Evolutionary conservation across 30 jellyfish, hydroid and myxozoan genomes (phyloP).

Genomic region (Catostylus mosaicus): DNA sequence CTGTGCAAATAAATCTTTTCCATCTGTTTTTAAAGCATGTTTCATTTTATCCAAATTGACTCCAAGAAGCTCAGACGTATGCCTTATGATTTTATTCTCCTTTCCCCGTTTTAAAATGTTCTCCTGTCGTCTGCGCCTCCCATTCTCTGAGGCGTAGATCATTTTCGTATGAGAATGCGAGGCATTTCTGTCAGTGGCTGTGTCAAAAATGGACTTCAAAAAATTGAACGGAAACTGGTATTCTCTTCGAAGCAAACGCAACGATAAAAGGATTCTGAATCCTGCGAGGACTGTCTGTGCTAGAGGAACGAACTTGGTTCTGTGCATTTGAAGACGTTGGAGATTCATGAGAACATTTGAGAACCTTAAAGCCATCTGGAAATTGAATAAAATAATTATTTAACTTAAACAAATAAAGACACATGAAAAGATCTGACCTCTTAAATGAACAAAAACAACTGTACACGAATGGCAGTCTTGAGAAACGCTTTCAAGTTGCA

Average conservation of each 20-base stretch:
- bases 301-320: slow-evolving; percentile 41
- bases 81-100: slow-evolving; percentile 11
- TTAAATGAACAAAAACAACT: no score
- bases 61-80: slow-evolving; percentile 55
- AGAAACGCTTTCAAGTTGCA: no score
- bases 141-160: slow-evolving; percentile 1
- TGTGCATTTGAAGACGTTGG: slow-evolving; percentile 31
- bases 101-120: not conserved
- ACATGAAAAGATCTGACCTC: no score
- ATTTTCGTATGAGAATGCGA: not conserved
- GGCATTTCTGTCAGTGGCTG: slow-evolving; percentile 30
- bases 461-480: no score
- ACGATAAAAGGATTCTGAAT: slow-evolving; percentile 30
- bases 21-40: slow-evolving; percentile 18
- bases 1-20: slow-evolving; percentile 13
- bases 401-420: not conserved
- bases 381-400: not conserved
- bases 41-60: slow-evolving; percentile 49
- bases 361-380: slow-evolving; percentile 65
- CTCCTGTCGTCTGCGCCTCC: not conserved
- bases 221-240: slow-evolving; percentile 56
- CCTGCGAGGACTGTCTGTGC: slow-evolving; percentile 51
- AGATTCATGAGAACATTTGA: slow-evolving; percentile 26
- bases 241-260: slow-evolving; percentile 30
- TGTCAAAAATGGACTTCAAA: slow-evolving; percentile 35